Conservation (phyloP, 2,888 invertebrate species). For the Ophion ventricosus region DNA sequence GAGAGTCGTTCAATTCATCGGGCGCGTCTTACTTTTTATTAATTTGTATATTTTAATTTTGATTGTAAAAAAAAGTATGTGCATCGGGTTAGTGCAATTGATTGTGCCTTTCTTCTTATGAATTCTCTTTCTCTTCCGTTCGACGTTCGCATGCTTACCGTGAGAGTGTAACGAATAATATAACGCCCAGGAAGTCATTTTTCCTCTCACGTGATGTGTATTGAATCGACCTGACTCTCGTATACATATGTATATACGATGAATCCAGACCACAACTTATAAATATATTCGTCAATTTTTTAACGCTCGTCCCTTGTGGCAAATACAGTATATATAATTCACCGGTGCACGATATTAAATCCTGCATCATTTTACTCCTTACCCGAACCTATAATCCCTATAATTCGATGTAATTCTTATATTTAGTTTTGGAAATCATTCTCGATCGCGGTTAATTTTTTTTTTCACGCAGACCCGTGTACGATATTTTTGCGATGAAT, state of each 20-base stretch:
- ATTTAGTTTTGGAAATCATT: no score
- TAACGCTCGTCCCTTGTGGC: neutral
- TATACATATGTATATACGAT: neutral
- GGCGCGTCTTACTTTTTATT: neutral
- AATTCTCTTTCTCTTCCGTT: slow-evolving; percentile 49
- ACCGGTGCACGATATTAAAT: neutral
- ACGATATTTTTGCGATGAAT: neutral
- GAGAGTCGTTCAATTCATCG: neutral
- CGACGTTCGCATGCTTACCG: slow-evolving; percentile 39
- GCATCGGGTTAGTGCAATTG: slow-evolving; percentile 1
- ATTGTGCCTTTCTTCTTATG: slow-evolving; percentile 4
- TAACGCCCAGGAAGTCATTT: slow-evolving; percentile 57
- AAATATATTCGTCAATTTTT: slow-evolving; percentile 2
- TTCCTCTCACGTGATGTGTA: slow-evolving; percentile 56
- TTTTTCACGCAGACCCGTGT: neutral
- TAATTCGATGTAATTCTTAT: no score
- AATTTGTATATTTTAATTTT: neutral
- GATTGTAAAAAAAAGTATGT: neutral
- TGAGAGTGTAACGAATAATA: slow-evolving; percentile 50
- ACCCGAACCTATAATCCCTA: no score
- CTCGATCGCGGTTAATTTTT: neutral
- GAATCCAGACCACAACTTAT: slow-evolving; percentile 42
- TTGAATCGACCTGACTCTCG: slow-evolving; percentile 26
- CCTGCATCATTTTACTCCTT: no score
- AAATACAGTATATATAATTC: neutral